Percentiles rank a stretch among this genome's conserved stretches.
phyloP scores from a whole-genome alignment of 2,888 invertebrate genomes.

The Yponomeuta evonymella region DNA sequence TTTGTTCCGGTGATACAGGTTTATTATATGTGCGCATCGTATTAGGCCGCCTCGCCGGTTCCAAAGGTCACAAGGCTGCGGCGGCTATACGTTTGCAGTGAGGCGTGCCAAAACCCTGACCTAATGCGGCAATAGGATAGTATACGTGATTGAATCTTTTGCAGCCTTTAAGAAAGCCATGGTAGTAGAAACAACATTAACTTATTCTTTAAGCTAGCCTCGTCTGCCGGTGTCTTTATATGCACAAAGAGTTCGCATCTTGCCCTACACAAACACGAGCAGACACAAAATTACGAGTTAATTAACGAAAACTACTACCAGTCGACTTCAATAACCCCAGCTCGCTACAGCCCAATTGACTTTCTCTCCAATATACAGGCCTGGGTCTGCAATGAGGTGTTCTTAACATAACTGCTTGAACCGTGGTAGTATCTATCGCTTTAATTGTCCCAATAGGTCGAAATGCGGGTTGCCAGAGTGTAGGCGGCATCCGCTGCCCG shows the following conservation, averaged over 20 bases:
- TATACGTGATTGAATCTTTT: not conserved
- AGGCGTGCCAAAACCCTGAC: conserved; percentile 1
- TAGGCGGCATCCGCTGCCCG: conserved; percentile 32
- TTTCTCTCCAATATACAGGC: too few species aligned
- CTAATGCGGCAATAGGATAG: not conserved
- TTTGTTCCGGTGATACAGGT: too few species aligned
- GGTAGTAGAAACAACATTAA: not conserved
- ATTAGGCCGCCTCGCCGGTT: not conserved
- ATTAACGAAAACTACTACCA: too few species aligned
- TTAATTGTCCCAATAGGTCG: conserved; percentile 1
- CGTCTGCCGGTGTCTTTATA: too few species aligned
- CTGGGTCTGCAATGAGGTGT: too few species aligned
- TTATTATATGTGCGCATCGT: too few species aligned
- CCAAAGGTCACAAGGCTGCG: not conserved
- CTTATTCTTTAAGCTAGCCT: not conserved
- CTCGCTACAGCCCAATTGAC: too few species aligned
- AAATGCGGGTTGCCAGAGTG: conserved; percentile 17
- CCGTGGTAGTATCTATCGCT: not conserved
- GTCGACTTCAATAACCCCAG: too few species aligned
- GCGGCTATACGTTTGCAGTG: not conserved
- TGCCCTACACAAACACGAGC: too few species aligned
- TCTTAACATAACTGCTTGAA: not conserved
- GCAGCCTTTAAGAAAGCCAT: not conserved
- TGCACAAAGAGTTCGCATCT: too few species aligned
- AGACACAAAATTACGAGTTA: too few species aligned